Percentiles rank a stretch among this genome's conserved stretches.
phyloP scores from a whole-genome alignment of 1,140 invertebrate species.

The Caenorhabditis briggsae region DNA sequence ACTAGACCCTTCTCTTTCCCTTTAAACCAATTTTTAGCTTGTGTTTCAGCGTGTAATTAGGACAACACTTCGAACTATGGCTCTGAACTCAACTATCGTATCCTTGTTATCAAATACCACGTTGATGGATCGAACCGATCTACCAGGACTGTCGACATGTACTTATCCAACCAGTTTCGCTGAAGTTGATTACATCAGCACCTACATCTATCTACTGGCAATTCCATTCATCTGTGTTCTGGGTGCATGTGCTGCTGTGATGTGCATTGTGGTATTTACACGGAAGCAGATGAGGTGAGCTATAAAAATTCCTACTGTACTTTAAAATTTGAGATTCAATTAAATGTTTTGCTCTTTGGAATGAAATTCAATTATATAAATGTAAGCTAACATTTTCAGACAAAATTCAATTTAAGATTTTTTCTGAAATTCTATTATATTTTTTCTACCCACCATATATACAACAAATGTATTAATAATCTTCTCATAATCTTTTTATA shows the following conservation, averaged over 20 bases:
- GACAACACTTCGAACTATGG: slow-evolving; percentile 45
- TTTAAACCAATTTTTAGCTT: slow-evolving; percentile 26
- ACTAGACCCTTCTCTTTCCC: not conserved
- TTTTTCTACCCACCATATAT: not conserved
- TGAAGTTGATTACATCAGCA: slow-evolving; percentile 32
- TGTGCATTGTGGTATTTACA: slow-evolving; percentile 74
- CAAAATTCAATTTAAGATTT: too few relatives aligned
- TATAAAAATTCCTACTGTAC: not conserved
- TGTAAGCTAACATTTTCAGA: too few relatives aligned
- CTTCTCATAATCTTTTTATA: slow-evolving; percentile 22
- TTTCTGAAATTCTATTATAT: not conserved
- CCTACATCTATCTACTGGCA: slow-evolving; percentile 31
- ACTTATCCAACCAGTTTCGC: slow-evolving; percentile 6
- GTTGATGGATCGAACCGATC: not conserved
- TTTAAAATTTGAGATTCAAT: too few relatives aligned
- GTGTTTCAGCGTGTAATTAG: slow-evolving; percentile 18
- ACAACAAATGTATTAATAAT: not conserved
- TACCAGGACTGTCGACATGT: not conserved
- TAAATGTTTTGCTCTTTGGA: too few relatives aligned
- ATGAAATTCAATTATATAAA: too few relatives aligned
- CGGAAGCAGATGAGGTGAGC: slow-evolving; percentile 71
- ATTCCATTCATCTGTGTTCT: slow-evolving; percentile 60
- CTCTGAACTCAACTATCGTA: slow-evolving; percentile 24
- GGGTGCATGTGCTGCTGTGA: slow-evolving; percentile 66
- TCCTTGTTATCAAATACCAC: not conserved